phyloP scores from a whole-genome alignment of 2,888 invertebrate species.

The Cataglyphis rosenhaueri region DNA sequence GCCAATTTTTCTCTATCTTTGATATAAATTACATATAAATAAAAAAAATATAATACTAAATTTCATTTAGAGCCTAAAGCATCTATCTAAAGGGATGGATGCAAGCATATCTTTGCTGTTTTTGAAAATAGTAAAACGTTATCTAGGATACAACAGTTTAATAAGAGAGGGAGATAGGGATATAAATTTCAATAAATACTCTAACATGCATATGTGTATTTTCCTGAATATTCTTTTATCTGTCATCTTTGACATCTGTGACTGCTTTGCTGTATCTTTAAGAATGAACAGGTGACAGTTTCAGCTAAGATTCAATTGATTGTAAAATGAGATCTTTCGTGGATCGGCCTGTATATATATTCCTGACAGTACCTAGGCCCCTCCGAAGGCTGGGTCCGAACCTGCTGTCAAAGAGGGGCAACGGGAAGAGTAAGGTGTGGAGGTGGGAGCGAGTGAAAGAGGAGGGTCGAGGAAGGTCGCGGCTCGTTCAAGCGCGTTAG shows the following conservation, averaged over 20 bases:
- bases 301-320: not conserved
- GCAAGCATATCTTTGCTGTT: not conserved
- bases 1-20: not conserved
- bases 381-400: constrained; percentile 40
- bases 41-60: too few relatives aligned
- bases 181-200: not conserved
- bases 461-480: constrained; percentile 67
- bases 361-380: constrained; percentile 24
- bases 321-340: not conserved
- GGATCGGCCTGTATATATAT: not conserved
- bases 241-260: not conserved
- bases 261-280: not conserved
- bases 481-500: constrained; percentile 75
- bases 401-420: constrained; percentile 57
- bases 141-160: not conserved
- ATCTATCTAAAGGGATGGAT: not conserved
- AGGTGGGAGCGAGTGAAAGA: constrained; percentile 58
- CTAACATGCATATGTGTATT: not conserved
- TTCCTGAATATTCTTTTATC: not conserved
- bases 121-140: not conserved
- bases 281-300: not conserved
- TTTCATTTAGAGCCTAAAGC: not conserved
- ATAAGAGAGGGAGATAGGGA: not conserved
- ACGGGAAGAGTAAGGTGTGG: constrained; percentile 50
- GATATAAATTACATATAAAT: not conserved